Percentiles rank a stretch among this genome's conserved stretches.
phyloP scores from a whole-genome alignment of 1,140 invertebrate species.

The Aphis gossypii region DNA sequence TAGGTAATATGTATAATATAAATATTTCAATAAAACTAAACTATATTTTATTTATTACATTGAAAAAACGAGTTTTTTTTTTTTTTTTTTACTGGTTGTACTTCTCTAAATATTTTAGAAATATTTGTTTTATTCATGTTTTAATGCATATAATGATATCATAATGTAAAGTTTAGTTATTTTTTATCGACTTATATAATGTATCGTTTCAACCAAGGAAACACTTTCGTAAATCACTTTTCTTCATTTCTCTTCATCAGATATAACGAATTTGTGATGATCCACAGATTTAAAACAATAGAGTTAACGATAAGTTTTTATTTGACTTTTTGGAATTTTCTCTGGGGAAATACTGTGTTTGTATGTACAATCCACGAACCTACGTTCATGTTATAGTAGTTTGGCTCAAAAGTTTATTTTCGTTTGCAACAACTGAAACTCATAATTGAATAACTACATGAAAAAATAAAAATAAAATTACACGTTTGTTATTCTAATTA shows the following conservation, averaged over 20 bases:
- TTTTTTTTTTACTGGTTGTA: neutral
- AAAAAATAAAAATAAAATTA: neutral
- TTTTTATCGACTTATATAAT: neutral
- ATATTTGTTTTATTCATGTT: neutral
- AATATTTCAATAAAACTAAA: no score
- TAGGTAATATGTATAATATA: no score
- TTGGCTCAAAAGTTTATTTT: conserved; percentile 8
- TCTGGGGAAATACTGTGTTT: neutral
- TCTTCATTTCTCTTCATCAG: neutral
- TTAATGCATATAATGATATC: neutral
- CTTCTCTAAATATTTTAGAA: neutral
- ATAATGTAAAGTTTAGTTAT: neutral
- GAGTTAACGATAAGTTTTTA: conserved; percentile 16
- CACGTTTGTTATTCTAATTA: neutral
- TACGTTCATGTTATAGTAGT: neutral
- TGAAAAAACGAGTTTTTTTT: neutral
- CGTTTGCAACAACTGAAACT: neutral
- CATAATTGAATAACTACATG: neutral
- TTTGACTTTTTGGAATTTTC: conserved; percentile 3
- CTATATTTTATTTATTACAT: no score
- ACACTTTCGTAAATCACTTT: neutral
- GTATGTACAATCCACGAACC: neutral
- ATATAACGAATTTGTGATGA: neutral
- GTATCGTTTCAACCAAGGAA: neutral
- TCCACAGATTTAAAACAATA: neutral